phyloP scores from a whole-genome alignment of 2,113 vertebrate genomes.

The Heptranchias perlo region DNA sequence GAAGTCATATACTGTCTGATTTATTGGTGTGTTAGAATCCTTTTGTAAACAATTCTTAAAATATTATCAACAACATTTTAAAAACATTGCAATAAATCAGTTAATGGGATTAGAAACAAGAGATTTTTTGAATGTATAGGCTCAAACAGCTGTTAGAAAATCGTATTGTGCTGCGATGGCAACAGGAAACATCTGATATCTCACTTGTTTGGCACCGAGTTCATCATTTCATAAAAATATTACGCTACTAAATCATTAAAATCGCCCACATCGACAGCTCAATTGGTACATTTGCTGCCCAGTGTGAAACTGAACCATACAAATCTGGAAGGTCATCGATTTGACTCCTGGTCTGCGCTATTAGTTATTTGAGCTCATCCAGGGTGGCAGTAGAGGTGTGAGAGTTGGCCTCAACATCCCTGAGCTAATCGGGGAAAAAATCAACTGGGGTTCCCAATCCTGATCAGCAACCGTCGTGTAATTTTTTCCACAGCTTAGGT shows the following conservation, averaged over 20 bases:
- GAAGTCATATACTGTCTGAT: neutral
- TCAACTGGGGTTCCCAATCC: neutral
- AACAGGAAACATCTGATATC: neutral
- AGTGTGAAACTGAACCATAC: neutral
- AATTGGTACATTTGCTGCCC: neutral
- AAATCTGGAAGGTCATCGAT: neutral
- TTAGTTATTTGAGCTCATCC: neutral
- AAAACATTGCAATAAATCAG: slow-evolving; percentile 26
- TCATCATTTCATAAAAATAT: slow-evolving; percentile 8
- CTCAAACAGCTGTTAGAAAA: neutral
- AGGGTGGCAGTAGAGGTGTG: neutral
- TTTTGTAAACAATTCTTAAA: slow-evolving; percentile 16
- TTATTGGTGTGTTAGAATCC: neutral
- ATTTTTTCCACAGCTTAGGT: neutral
- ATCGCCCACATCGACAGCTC: neutral
- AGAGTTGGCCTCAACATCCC: neutral
- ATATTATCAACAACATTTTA: slow-evolving; percentile 18
- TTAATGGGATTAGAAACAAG: neutral
- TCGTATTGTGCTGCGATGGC: neutral
- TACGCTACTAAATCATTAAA: neutral
- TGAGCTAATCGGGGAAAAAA: neutral
- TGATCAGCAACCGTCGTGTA: neutral
- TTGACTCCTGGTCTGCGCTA: neutral
- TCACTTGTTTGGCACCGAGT: neutral
- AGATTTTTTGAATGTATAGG: neutral